phyloP scores from a whole-genome alignment of 1,140 invertebrate genomes.

The Ladona fulva region DNA sequence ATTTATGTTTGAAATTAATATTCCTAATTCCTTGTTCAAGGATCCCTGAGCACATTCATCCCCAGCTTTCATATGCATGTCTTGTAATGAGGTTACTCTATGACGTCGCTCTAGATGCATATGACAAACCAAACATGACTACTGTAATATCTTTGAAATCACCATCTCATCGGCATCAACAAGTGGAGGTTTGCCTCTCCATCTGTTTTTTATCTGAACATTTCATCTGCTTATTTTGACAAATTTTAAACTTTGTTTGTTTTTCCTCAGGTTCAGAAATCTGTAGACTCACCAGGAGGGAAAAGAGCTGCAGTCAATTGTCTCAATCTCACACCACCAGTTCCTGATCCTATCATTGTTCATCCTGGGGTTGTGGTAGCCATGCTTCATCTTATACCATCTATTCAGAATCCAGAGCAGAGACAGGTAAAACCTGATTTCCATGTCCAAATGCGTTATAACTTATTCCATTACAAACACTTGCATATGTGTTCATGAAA shows the following conservation, averaged over 20 bases:
- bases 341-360: conserved; percentile 81
- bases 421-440: conserved; percentile 27
- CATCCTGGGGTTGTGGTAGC: conserved; percentile 94
- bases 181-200: conserved; percentile 40
- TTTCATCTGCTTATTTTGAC: neutral
- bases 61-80: conserved; percentile 61
- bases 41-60: conserved; percentile 54
- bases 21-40: conserved; percentile 30
- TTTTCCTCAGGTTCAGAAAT: conserved; percentile 36
- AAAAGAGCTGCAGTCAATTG: conserved; percentile 49
- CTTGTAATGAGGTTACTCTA: conserved; percentile 76
- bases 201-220: neutral
- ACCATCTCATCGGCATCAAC: conserved; percentile 46
- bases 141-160: conserved; percentile 51
- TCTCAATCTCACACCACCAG: conserved; percentile 65
- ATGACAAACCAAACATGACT: conserved; percentile 69
- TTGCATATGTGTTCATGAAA: no score
- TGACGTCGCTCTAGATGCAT: conserved; percentile 84
- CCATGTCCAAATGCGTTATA: no score
- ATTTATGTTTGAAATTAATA: no score
- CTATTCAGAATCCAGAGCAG: conserved; percentile 47
- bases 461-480: no score
- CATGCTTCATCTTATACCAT: conserved; percentile 86
- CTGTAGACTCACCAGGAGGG: conserved; percentile 39
- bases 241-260: neutral